Evolutionary conservation across 2,797 vertebrate species (phyloP).

Genomic region (Ceyx erithaca): DNA sequence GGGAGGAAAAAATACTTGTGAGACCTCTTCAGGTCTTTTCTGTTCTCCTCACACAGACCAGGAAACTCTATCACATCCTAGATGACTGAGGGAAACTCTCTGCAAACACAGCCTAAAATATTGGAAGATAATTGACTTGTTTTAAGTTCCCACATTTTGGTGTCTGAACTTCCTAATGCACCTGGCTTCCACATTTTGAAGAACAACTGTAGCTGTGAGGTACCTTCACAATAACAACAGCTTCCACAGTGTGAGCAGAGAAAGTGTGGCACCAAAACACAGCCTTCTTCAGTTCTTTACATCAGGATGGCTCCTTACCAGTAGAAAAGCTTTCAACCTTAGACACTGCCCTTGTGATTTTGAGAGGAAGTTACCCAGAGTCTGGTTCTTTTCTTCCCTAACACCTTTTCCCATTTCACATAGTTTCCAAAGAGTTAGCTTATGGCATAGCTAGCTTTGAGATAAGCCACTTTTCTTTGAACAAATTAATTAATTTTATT

Average conservation of each 20-base stretch:
- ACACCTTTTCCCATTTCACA: background rate
- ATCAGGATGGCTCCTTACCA: background rate
- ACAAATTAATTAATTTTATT: background rate
- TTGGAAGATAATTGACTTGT: background rate
- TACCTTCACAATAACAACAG: background rate
- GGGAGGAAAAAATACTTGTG: background rate
- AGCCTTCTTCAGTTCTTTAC: background rate
- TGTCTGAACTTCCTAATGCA: background rate
- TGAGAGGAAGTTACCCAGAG: background rate
- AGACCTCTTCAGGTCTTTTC: background rate
- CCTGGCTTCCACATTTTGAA: background rate
- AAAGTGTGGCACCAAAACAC: background rate
- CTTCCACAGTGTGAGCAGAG: background rate
- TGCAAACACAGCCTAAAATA: background rate
- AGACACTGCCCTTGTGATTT: background rate
- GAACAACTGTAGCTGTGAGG: background rate
- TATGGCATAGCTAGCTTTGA: background rate
- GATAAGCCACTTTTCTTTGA: conserved; percentile 18
- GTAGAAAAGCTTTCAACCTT: background rate
- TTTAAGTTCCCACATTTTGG: background rate
- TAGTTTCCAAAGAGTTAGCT: background rate
- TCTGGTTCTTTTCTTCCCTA: background rate
- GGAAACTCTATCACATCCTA: background rate
- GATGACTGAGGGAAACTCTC: background rate
- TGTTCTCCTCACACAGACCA: background rate